Conservation (phyloP, 2,888 invertebrate species). For the Nomada goodeniana region DNA sequence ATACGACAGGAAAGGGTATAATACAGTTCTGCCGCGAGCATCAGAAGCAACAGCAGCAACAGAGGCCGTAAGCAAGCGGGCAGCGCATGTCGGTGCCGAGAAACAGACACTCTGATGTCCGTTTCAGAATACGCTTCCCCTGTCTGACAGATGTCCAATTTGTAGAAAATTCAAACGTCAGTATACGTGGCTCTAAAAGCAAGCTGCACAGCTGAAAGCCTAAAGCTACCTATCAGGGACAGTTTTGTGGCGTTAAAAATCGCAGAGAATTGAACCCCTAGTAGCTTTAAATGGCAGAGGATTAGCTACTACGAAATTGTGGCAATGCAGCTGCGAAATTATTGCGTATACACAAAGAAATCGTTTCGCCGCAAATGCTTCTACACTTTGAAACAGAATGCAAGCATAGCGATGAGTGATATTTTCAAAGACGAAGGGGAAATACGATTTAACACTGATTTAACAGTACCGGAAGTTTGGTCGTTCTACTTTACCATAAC, state of each 20-base stretch:
- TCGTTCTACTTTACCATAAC: background rate
- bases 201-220: background rate
- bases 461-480: background rate
- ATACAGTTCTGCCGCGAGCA: slow-evolving; percentile 80
- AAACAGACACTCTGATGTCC: slow-evolving; percentile 46
- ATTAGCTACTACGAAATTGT: too few relatives aligned
- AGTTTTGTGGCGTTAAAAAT: background rate
- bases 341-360: too few relatives aligned
- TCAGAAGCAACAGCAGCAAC: slow-evolving; percentile 81
- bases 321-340: too few relatives aligned
- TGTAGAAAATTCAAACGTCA: slow-evolving; percentile 20
- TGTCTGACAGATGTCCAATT: slow-evolving; percentile 37
- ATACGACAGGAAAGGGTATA: slow-evolving; percentile 77
- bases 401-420: slow-evolving; percentile 21
- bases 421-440: background rate
- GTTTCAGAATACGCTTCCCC: slow-evolving; percentile 42
- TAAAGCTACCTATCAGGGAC: background rate
- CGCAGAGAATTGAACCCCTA: background rate
- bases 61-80: slow-evolving; percentile 83
- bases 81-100: slow-evolving; percentile 49
- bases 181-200: slow-evolving; percentile 12
- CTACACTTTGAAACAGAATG: slow-evolving; percentile 26
- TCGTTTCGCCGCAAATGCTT: background rate
- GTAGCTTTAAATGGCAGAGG: too few relatives aligned
- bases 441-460: background rate